Evolutionary conservation across 2,888 invertebrate genomes (phyloP).

Genomic region (Phlogophora meticulosa): DNA sequence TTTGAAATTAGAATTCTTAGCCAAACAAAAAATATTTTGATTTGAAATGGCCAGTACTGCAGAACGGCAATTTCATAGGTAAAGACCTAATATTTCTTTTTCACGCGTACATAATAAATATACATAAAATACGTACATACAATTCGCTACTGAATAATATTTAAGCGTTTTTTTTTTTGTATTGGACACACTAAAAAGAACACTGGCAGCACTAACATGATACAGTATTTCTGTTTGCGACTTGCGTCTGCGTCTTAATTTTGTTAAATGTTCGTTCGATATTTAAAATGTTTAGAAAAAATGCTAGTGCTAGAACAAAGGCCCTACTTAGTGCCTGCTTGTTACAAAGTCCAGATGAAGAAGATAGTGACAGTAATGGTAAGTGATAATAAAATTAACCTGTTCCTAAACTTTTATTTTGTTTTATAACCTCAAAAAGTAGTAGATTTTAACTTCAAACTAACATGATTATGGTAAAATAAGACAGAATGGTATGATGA

Average conservation of each 20-base stretch:
- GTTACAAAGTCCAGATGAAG: slow-evolving; percentile 22
- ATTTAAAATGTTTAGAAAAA: slow-evolving; percentile 21
- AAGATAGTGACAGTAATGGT: slow-evolving; percentile 24
- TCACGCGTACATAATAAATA: slow-evolving; percentile 12
- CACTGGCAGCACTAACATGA: slow-evolving; percentile 26
- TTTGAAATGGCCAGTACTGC: no score
- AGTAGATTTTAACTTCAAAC: slow-evolving; percentile 13
- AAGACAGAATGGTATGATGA: slow-evolving; percentile 15
- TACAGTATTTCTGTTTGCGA: slow-evolving; percentile 15
- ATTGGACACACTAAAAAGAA: slow-evolving; percentile 10
- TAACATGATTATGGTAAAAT: slow-evolving; percentile 11
- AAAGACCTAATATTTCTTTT: no score
- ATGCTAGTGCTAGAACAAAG: slow-evolving; percentile 25
- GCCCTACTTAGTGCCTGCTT: slow-evolving; percentile 27
- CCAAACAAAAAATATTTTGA: no score
- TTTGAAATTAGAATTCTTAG: no score
- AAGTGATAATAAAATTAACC: slow-evolving; percentile 15
- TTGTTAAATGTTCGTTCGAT: slow-evolving; percentile 15
- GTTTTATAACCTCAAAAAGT: slow-evolving; percentile 17
- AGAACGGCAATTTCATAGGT: no score
- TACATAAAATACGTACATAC: no score
- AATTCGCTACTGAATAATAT: no score
- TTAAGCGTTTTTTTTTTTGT: slow-evolving; percentile 25
- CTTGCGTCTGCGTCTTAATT: slow-evolving; percentile 14
- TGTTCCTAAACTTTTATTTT: slow-evolving; percentile 17